Base-by-base conservation (phyloP, 2,113 vertebrate genomes). In the Grallaria varia region DNA sequence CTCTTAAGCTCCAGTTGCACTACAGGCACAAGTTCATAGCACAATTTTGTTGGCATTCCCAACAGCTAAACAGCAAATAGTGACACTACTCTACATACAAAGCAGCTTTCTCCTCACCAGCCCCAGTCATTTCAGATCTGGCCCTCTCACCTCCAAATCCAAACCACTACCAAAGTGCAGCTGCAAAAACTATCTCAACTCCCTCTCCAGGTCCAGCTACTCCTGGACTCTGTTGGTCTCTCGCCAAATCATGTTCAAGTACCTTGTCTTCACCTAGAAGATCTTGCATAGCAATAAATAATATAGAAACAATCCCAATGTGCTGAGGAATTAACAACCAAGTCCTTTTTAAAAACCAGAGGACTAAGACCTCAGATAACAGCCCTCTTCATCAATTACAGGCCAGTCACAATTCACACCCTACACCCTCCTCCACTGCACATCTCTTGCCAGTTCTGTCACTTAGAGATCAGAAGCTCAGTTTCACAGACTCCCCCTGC, bases 181-280 rank as follows among this genome's bases (percentile, higher is more conserved):
- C 89, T 96, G 90, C 69, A 89, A 75, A 95, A 92, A 12, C n/a
- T 68, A 92, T 95, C 76, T 73, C 63, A 59, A 35, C 71, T 93
- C 64, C 50, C 60, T 33, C 55, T 77, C 68, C 6, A 77, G 45
- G 55, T 69, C 67, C 50, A 52, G 22, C 67, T 52, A 53, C 87
- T 91, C 44, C 55, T 33, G 55, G 50, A 66, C 22, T 72, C 35
- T 50, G 16, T 1, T 92, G 85, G 72, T 62, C 22, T 81, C n/a
- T 44, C 75, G 86, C 84, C 91, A 94, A 94, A 42, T 67, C 59
- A 40, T 18, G 92, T 44, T 59, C 59, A 59, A 75, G 66, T 79
- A 64, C 66, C 60, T 78, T 89, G 73, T 95, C 94, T 79, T 91
- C 83, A 95, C 64, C 91, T 92, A 72, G 42, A 84, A 91, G 60